phyloP scores from a whole-genome alignment of 23 tunicate species.

The Botrylloides violaceus region DNA sequence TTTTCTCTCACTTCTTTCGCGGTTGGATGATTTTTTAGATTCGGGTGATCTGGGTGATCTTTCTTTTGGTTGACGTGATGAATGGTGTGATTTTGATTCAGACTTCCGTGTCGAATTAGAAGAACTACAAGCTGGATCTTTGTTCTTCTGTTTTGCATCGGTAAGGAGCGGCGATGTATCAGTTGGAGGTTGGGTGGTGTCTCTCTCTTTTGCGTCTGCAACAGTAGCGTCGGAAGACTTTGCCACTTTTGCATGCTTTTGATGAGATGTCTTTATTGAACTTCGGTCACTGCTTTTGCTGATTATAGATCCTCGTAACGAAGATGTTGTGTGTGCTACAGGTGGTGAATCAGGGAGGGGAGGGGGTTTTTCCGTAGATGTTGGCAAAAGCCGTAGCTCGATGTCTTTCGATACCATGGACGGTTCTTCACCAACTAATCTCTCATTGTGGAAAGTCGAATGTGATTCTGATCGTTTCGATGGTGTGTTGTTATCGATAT shows the following conservation, averaged over 20 bases:
- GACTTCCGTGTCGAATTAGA: background rate
- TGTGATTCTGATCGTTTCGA: constrained; percentile 2
- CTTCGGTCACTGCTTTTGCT: background rate
- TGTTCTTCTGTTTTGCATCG: background rate
- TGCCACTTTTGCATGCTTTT: background rate
- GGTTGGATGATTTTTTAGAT: background rate
- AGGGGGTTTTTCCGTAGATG: background rate
- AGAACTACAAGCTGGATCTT: background rate
- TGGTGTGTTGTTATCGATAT: background rate
- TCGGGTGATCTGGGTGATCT: background rate
- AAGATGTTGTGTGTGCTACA: background rate
- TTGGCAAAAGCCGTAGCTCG: background rate
- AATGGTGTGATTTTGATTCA: background rate
- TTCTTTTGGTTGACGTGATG: background rate
- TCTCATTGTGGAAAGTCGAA: constrained; percentile 3
- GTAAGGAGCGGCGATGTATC: background rate
- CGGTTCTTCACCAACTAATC: constrained; percentile 11
- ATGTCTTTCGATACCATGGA: background rate
- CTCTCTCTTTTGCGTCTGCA: background rate
- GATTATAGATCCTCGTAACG: background rate
- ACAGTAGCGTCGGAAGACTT: too few relatives aligned
- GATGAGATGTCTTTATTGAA: background rate
- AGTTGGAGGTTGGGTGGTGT: background rate
- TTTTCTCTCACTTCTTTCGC: background rate
- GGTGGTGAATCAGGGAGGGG: constrained; percentile 8